phyloP scores from a whole-genome alignment of 2,888 invertebrate species.

The Agrotis ipsilon region DNA sequence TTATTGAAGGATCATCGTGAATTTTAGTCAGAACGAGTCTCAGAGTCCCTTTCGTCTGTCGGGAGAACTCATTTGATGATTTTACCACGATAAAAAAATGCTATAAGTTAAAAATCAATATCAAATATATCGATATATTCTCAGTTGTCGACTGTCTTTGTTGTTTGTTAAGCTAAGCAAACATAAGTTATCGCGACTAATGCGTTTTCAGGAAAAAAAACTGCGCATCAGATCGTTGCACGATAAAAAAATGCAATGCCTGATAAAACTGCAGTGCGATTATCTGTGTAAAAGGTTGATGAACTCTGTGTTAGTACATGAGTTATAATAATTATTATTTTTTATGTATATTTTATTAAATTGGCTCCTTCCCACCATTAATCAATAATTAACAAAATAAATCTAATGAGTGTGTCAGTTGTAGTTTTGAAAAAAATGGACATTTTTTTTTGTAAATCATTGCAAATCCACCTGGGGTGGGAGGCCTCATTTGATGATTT shows the following conservation, averaged over 20 bases:
- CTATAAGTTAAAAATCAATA: too few species aligned
- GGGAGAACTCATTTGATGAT: too few species aligned
- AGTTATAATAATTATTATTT: not conserved
- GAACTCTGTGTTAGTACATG: slow-evolving; percentile 17
- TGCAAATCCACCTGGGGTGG: too few species aligned
- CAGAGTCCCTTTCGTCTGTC: too few species aligned
- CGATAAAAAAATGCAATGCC: slow-evolving; percentile 73
- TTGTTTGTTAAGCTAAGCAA: slow-evolving; percentile 35
- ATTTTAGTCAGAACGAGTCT: too few species aligned
- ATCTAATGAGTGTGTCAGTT: too few species aligned
- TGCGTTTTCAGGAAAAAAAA: slow-evolving; percentile 71
- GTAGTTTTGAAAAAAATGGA: too few species aligned
- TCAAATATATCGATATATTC: slow-evolving; percentile 40
- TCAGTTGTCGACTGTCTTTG: slow-evolving; percentile 22
- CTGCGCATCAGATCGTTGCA: slow-evolving; percentile 68
- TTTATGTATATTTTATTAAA: not conserved
- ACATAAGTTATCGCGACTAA: slow-evolving; percentile 59
- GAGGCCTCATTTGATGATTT: too few species aligned
- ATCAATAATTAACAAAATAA: too few species aligned
- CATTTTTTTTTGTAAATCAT: too few species aligned
- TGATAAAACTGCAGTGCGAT: slow-evolving; percentile 68
- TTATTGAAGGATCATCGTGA: too few species aligned
- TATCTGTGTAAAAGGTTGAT: slow-evolving; percentile 44
- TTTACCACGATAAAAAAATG: not conserved
- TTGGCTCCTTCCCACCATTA: too few species aligned